Conservation (phyloP, 2,888 invertebrate species). For the Drosophila nigricruria region DNA sequence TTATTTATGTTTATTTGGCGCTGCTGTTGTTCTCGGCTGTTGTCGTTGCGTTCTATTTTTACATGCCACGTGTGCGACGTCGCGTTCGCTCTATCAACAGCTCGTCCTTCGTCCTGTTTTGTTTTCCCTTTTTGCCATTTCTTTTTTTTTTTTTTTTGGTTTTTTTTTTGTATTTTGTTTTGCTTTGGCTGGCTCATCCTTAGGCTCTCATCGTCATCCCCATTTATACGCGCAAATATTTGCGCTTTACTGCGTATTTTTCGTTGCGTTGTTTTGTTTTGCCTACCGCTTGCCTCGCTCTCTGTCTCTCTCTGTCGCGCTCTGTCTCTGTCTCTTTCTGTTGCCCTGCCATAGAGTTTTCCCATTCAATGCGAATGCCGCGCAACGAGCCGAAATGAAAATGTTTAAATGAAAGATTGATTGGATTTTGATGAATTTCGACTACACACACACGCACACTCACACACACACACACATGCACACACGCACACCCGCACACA, state of each 20-base stretch:
- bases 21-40: conserved; percentile 13
- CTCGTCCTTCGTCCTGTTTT: conserved; percentile 10
- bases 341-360: conserved; percentile 53
- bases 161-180: conserved; percentile 2
- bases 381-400: conserved; percentile 78
- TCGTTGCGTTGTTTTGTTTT: conserved; percentile 59
- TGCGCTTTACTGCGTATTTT: conserved; percentile 76
- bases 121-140: not conserved
- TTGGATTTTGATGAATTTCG: conserved; percentile 81
- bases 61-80: conserved; percentile 36
- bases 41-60: conserved; percentile 30
- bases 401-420: conserved; percentile 82
- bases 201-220: conserved; percentile 61
- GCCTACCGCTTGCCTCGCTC: conserved; percentile 3
- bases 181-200: conserved; percentile 50
- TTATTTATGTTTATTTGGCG: conserved; percentile 14
- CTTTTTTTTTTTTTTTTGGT: not conserved
- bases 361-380: conserved; percentile 66
- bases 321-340: conserved; percentile 20
- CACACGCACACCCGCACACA: no score
- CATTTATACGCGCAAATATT: conserved; percentile 80
- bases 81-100: conserved; percentile 27
- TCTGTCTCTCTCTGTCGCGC: conserved; percentile 1
- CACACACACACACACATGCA: conserved; percentile 21
- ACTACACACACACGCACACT: conserved; percentile 50